A percentile compares a stretch with the other conserved stretches of the same genome.
Conservation (phyloP, 2,888 invertebrate genomes). For the Aspidiotus destructor region DNA sequence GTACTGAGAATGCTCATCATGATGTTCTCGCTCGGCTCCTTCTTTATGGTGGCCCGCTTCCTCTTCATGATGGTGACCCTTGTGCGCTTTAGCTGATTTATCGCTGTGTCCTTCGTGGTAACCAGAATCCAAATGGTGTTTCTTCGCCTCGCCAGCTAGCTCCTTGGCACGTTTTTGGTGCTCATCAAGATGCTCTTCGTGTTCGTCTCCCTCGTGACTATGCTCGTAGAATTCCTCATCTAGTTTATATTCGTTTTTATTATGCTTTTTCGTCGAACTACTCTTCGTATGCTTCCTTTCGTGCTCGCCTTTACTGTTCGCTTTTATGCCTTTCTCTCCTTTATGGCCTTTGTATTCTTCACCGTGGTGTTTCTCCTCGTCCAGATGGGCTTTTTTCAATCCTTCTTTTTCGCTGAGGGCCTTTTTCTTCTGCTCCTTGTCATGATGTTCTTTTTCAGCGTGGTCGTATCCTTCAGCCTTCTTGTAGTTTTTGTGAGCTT, state of each 20-base stretch:
- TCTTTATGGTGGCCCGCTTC: constrained; percentile 51
- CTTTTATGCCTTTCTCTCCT: constrained; percentile 50
- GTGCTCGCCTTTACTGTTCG: constrained; percentile 51
- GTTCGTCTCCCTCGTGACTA: constrained; percentile 55
- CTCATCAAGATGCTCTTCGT: constrained; percentile 53
- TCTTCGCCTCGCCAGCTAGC: constrained; percentile 51
- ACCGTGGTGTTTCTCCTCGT: constrained; percentile 49
- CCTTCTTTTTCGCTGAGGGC: constrained; percentile 49
- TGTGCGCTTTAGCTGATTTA: constrained; percentile 50
- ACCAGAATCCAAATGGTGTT: constrained; percentile 48
- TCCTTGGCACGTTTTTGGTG: constrained; percentile 49
- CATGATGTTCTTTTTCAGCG: constrained; percentile 50
- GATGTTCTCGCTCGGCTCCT: constrained; percentile 50
- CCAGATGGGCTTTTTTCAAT: constrained; percentile 48
- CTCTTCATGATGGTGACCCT: constrained; percentile 49
- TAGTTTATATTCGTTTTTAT: constrained; percentile 68
- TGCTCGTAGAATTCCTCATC: constrained; percentile 67
- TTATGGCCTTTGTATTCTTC: constrained; percentile 48
- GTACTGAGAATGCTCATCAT: constrained; percentile 49
- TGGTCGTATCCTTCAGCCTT: constrained; percentile 49
- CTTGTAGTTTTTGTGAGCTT: constrained; percentile 50
- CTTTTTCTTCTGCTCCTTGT: constrained; percentile 48
- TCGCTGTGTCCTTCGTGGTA: constrained; percentile 48
- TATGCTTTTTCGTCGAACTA: constrained; percentile 62
- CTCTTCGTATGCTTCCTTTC: constrained; percentile 61